Percentiles rank a stretch among this genome's conserved stretches.
Conservation (phyloP, 2,113 vertebrate species). For the Antigone vipio region DNA sequence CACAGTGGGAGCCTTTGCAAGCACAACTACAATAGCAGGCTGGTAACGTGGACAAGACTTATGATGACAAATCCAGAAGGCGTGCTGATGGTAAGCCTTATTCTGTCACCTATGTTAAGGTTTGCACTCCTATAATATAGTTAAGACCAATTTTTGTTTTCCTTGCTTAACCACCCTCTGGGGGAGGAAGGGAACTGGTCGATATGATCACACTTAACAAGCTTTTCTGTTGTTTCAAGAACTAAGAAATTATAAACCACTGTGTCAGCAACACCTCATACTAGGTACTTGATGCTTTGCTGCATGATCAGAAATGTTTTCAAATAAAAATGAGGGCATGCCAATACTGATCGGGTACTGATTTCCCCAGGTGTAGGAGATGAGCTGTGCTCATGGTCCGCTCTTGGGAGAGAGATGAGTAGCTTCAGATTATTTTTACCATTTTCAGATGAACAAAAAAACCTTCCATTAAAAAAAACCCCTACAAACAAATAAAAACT, state of each 20-base stretch:
- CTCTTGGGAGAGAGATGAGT: neutral
- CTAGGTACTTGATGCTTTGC: neutral
- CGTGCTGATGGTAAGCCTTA: accelerated
- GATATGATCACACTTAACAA: neutral
- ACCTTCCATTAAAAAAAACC: neutral
- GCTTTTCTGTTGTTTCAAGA: neutral
- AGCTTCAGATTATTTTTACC: neutral
- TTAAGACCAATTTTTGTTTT: neutral
- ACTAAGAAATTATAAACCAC: neutral
- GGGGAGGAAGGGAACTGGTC: neutral
- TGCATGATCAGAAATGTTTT: neutral
- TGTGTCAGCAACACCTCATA: neutral
- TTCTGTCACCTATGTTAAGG: neutral
- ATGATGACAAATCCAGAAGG: neutral
- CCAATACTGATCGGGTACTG: neutral
- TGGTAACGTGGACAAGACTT: neutral
- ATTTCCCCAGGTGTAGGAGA: neutral
- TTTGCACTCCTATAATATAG: neutral
- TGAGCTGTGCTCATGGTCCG: neutral
- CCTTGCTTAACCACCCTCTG: neutral
- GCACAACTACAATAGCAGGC: neutral
- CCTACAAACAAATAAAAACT: neutral
- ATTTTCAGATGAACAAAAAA: neutral
- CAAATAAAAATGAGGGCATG: neutral
- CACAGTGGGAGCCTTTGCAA: neutral